Percentiles rank a stretch among this genome's conserved stretches.
These are phyloP conservation scores for Oithona nana DNA, from an alignment of 2,888 invertebrate species.

Conservation along the genomic window DNA sequence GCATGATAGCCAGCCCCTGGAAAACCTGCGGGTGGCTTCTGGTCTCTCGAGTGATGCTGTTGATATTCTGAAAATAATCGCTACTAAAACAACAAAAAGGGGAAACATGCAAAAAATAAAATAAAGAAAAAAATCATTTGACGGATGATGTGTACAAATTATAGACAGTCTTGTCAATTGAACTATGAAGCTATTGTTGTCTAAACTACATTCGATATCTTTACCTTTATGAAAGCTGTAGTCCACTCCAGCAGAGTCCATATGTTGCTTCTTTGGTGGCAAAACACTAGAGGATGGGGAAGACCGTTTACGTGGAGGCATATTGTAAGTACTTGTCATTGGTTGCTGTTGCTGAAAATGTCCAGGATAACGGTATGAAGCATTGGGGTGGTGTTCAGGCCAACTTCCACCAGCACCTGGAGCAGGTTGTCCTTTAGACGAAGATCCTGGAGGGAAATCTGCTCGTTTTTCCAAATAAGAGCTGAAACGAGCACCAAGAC, in stretches of 20 bases:
- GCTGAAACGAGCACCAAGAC: constrained; percentile 6
- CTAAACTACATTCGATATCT: too few species aligned
- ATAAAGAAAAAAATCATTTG: not conserved
- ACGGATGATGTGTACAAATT: not conserved
- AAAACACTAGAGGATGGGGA: not conserved
- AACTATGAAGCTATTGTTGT: too few species aligned
- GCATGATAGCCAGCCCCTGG: too few species aligned
- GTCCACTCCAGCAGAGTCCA: not conserved
- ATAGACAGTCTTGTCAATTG: not conserved
- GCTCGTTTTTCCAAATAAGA: not conserved
- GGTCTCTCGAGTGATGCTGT: not conserved
- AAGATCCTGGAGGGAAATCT: not conserved
- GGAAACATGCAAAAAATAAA: not conserved
- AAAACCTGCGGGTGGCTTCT: too few species aligned
- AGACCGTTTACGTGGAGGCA: not conserved
- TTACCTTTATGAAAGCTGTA: not conserved
- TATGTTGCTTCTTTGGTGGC: constrained; percentile 10
- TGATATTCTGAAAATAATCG: not conserved
- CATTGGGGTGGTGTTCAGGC: not conserved
- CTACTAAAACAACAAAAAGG: not conserved
- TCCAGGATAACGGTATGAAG: not conserved
- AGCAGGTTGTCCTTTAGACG: not conserved
- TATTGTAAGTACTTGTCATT: not conserved
- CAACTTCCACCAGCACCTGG: not conserved
- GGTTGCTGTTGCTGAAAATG: not conserved